Evolutionary conservation across 2,888 invertebrate species (phyloP).

Genomic region (Noctua janthe): DNA sequence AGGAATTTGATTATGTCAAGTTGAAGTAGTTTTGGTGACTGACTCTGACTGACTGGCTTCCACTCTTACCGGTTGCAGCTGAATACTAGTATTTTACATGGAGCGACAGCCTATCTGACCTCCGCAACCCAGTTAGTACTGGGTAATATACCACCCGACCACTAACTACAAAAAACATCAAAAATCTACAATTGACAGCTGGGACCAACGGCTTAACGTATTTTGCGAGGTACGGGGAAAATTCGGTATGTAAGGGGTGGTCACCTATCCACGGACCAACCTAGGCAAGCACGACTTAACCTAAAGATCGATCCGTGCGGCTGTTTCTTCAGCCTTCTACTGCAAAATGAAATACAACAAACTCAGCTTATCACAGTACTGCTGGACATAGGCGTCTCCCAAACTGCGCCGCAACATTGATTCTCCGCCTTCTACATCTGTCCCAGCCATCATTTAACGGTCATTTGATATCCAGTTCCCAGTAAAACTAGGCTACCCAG

Average conservation of each 20-base stretch:
- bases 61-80: neutral
- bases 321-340: neutral
- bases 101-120: neutral
- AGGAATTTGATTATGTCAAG: neutral
- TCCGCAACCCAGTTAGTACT: neutral
- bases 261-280: neutral
- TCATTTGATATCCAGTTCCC: neutral
- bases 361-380: neutral
- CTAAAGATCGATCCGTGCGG: neutral
- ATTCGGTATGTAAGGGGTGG: neutral
- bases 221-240: neutral
- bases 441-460: neutral
- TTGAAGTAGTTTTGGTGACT: neutral
- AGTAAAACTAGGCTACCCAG: neutral
- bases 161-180: neutral
- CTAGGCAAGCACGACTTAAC: neutral
- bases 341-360: neutral
- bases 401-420: neutral
- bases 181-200: no score
- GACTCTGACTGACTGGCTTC: neutral
- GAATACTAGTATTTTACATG: neutral
- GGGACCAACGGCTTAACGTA: neutral
- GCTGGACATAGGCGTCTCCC: neutral
- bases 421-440: neutral
- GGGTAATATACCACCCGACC: neutral